phyloP scores from a whole-genome alignment of 2,113 vertebrate species.

The Nettapus auritus region DNA sequence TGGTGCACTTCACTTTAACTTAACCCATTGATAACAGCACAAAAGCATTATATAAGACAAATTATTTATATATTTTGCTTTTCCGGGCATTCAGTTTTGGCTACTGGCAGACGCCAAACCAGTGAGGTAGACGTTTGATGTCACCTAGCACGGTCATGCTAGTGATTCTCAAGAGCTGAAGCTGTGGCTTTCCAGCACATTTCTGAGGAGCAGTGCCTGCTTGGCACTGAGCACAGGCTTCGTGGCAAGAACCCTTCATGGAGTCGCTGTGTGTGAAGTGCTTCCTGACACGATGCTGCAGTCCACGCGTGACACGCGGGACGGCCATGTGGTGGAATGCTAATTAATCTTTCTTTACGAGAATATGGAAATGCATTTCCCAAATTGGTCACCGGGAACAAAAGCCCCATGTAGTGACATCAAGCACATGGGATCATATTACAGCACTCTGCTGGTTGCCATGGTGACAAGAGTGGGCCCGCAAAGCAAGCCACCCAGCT shows the following conservation, averaged over 20 bases:
- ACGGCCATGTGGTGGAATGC: neutral
- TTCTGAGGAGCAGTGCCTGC: neutral
- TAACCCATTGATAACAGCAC: neutral
- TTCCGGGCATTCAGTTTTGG: neutral
- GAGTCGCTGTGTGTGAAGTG: rapidly evolving
- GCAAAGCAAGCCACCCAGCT: constrained; percentile 72
- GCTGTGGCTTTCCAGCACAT: neutral
- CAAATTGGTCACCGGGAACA: neutral
- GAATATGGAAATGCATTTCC: neutral
- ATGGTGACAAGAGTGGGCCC: constrained; percentile 75
- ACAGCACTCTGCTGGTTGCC: constrained; percentile 71
- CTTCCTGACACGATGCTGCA: neutral
- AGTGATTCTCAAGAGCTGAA: neutral
- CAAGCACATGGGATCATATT: constrained; percentile 67
- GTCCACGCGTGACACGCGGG: rapidly evolving
- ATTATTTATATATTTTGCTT: neutral
- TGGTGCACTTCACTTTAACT: neutral
- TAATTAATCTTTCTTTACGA: neutral
- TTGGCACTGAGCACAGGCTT: neutral
- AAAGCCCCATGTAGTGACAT: constrained; percentile 62
- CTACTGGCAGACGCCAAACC: neutral
- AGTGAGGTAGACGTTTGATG: neutral
- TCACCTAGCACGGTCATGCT: neutral
- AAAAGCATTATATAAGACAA: neutral
- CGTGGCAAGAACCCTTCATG: neutral